Evolutionary conservation across 2,888 invertebrate species (phyloP).

Genomic region (Ophion ventricosus): DNA sequence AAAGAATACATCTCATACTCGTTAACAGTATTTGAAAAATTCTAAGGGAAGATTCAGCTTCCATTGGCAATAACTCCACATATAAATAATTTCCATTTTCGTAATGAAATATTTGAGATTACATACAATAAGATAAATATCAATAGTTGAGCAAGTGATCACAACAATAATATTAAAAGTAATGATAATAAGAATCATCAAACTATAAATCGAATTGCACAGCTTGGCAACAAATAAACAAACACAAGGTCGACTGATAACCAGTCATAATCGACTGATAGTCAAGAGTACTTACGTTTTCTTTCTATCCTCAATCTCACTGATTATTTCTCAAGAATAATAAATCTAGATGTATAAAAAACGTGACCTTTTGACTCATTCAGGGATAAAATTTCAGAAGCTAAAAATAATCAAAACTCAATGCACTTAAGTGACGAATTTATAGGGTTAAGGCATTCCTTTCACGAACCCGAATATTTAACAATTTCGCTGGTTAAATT

Average conservation of each 20-base stretch:
- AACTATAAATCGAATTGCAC: not conserved
- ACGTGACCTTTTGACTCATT: not conserved
- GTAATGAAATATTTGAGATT: too few relatives aligned
- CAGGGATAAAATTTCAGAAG: not conserved
- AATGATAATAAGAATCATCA: not conserved
- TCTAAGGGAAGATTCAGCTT: not conserved
- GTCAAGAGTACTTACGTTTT: too few relatives aligned
- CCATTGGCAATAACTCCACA: not conserved
- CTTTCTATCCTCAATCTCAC: too few relatives aligned
- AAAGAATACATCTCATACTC: not conserved
- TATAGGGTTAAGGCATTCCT: too few relatives aligned
- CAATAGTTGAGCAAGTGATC: not conserved
- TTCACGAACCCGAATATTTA: too few relatives aligned
- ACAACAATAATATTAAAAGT: not conserved
- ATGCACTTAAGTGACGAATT: not conserved
- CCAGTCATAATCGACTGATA: too few relatives aligned
- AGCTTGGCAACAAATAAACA: too few relatives aligned
- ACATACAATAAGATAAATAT: too few relatives aligned
- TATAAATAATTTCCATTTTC: too few relatives aligned
- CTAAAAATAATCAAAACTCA: not conserved
- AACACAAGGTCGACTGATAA: too few relatives aligned
- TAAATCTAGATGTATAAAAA: not conserved
- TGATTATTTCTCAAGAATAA: not conserved
- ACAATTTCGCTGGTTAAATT: too few relatives aligned
- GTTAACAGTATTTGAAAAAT: not conserved